Base-by-base conservation (phyloP, 2,888 invertebrate genomes). In the Cantharis rufa region DNA sequence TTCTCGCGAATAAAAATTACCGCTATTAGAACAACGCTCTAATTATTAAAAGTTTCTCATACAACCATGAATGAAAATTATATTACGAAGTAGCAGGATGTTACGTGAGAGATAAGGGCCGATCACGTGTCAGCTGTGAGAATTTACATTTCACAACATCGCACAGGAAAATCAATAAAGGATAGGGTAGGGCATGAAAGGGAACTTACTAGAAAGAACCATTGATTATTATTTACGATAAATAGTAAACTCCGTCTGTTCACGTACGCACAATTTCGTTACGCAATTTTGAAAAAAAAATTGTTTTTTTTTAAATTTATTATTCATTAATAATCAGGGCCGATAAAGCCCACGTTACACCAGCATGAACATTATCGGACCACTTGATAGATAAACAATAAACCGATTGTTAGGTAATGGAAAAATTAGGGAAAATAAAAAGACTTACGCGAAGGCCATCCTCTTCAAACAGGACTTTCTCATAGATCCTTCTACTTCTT, bases 91-190 rank as follows among this genome's bases (percentile, higher is more conserved):
- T 15, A 16, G 70, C 63, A 15, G 74, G 48, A 74, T 66, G 69
- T 70, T 72, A 71, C 72, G 75, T 75, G 70, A 28, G 32, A 77
- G 75, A 72, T 78, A 78, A 75, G 72, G 71, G 66, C 69, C n/a
- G 66, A 72, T 78, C 77, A 75, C 77, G 77, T 78, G 70, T 71
- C 48, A 69, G 63, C 69, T 71, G 77, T 74, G 73, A 69, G 74
- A 75, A 77, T 72, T 77, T 72, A 77, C 69, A 77, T 77, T 77
- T 77, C 64, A 77, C 72, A 75, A 77, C 77, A 66, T 61, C 71
- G 77, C 77, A 72, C 28, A 4, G 48, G 72, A 77, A 77, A 77
- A 77, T 77, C 77, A 74, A 77, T 77, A 77, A 48, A 24, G 64
- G 64, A 4, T 66, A 66, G 64, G 64, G 64, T 66, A 66, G 64